Conservation (phyloP, 2,797 vertebrate genomes). For the Gallinago nigripennis region DNA sequence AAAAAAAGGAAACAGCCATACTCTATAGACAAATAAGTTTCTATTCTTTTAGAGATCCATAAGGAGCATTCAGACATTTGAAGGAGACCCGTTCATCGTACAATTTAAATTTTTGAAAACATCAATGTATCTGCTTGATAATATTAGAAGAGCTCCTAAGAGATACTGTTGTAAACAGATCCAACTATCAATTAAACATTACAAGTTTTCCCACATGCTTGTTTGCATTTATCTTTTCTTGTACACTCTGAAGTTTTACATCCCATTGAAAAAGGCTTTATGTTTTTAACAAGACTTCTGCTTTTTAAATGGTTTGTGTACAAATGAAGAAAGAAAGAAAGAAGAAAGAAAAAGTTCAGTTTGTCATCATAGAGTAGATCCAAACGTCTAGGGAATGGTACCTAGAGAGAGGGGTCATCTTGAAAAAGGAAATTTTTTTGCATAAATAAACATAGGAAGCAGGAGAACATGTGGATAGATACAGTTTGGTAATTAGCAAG, state of each 20-base stretch:
- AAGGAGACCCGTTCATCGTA: not conserved
- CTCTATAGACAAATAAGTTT: not conserved
- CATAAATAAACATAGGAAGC: not conserved
- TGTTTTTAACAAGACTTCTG: not conserved
- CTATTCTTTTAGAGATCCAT: not conserved
- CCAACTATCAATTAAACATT: not conserved
- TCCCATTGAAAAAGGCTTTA: not conserved
- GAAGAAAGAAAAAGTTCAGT: not conserved
- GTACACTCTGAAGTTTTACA: not conserved
- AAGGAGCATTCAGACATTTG: not conserved
- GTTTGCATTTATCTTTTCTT: not conserved
- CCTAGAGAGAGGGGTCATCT: not conserved
- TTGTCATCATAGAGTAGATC: not conserved
- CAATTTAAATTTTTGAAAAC: not conserved
- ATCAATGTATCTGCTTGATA: not conserved
- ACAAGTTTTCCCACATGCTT: not conserved
- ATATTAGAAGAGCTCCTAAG: not conserved
- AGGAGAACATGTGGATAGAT: not conserved
- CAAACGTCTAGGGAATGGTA: not conserved
- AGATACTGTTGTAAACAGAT: not conserved
- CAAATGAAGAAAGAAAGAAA: not conserved
- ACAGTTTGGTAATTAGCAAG: not conserved
- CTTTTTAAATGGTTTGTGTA: not conserved
- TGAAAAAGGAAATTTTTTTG: not conserved
- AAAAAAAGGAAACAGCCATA: not conserved